Base-by-base conservation (phyloP, 2,113 vertebrate species). In the Azemiops feae region DNA sequence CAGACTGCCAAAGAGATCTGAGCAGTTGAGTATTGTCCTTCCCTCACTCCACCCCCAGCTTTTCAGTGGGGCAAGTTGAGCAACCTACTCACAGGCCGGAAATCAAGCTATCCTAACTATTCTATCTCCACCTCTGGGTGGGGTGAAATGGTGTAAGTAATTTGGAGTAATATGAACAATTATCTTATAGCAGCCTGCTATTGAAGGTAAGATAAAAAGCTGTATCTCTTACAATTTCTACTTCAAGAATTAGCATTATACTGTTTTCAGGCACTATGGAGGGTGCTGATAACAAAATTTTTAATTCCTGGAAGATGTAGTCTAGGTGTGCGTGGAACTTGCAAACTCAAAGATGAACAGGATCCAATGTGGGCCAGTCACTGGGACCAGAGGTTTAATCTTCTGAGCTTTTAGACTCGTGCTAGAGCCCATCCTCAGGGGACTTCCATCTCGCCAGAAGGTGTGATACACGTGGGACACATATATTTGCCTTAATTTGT, bases 41-140 rank as follows among this genome's bases (percentile, higher is more conserved):
- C 55, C 57, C 55, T 52, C 55, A 93, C 92, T 85, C 88, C 92
- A 87, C 92, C 88, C 92, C 45, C 89, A 93, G n/a, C 11, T 69
- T 39, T 34, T 25, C 25, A n/a, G 58, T 92, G n/a, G 45, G 91
- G 58, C 86, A n/a, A 74, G 87, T 64, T 69, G 50, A 89, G n/a
- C 87, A 45, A 16, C 87, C 87, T 92, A 89, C 87, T 89, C 87
- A 88, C 87, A 34, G 34, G 69, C 69, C 6, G 87, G 47, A 92
- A 88, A 52, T 34, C 60, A 74, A 55, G 47, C 23, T 22, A 45
- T 53, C 34, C 4, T 54, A 69, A 54, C 39, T 14, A 53, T 27
- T 52, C 23, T 54, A 53, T 69, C 91, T 88, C 58, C n/a, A 43
- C n/a, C 25, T 53, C 58, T 88, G 86, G 86, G 34, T 43, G 47